A percentile compares a stretch with the other conserved stretches of the same genome.
phyloP scores from a whole-genome alignment of 2,797 vertebrate species.

The Parauchenoglanis ngamensis region DNA sequence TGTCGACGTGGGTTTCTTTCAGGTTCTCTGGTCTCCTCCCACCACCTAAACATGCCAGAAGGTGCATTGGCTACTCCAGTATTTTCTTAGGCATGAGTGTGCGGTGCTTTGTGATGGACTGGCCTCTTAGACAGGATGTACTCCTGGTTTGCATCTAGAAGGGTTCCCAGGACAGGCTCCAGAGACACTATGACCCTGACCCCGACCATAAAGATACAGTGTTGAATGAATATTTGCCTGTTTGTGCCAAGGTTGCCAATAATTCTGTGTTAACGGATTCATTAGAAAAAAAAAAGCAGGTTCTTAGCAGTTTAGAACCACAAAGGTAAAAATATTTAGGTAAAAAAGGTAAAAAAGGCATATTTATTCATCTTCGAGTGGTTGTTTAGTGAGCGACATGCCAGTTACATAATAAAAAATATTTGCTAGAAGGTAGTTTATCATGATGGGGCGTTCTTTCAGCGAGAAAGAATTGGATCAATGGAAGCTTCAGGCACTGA shows the following conservation, averaged over 20 bases:
- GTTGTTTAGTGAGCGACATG: constrained; percentile 14
- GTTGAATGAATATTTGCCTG: not conserved
- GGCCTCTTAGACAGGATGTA: not conserved
- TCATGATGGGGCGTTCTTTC: constrained; percentile 16
- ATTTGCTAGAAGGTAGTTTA: constrained; percentile 31
- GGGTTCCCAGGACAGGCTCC: not conserved
- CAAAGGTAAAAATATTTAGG: not conserved
- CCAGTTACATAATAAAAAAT: constrained; percentile 13
- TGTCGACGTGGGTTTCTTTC: not conserved
- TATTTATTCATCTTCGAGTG: not conserved
- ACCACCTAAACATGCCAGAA: not conserved
- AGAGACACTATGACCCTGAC: constrained; percentile 6
- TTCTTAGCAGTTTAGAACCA: not conserved
- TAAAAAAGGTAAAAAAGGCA: no score
- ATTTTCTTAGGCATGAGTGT: not conserved
- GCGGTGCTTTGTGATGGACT: not conserved
- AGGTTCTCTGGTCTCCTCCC: not conserved
- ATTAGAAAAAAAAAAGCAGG: constrained; percentile 13
- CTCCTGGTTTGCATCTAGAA: not conserved
- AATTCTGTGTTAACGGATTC: not conserved
- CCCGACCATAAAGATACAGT: not conserved
- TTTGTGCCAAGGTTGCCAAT: constrained; percentile 5
- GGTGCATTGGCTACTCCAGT: not conserved
- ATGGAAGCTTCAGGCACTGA: constrained; percentile 28
- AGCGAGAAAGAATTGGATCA: constrained; percentile 30